A percentile compares a stretch with the other conserved stretches of the same genome.
Evolutionary conservation across 2,113 vertebrate genomes (phyloP).

Genomic region (Cichladusa arquata): DNA sequence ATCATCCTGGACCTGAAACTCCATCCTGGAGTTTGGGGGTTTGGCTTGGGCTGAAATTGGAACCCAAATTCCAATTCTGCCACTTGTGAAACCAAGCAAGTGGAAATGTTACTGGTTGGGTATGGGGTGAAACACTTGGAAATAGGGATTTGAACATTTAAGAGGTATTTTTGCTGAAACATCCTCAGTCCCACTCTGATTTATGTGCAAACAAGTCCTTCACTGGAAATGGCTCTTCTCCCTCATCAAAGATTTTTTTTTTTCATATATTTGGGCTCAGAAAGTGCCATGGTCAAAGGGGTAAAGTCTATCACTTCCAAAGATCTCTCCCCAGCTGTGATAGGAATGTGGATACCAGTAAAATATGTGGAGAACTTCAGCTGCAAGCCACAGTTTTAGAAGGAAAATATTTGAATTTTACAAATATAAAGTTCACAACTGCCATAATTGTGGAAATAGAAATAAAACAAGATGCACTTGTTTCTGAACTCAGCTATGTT

Average conservation of each 20-base stretch:
- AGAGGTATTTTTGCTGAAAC: not conserved
- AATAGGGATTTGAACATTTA: not conserved
- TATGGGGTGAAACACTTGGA: not conserved
- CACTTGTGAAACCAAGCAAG: not conserved
- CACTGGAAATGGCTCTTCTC: not conserved
- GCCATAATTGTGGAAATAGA: not conserved
- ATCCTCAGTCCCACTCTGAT: not conserved
- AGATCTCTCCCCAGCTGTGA: not conserved
- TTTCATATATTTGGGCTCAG: not conserved
- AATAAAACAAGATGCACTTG: not conserved
- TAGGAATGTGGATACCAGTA: not conserved
- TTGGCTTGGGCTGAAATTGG: not conserved
- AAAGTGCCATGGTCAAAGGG: rapidly evolving
- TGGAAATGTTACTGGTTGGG: not conserved
- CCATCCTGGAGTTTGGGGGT: not conserved
- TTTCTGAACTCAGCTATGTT: rapidly evolving
- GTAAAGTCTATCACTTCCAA: not conserved
- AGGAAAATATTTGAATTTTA: not conserved
- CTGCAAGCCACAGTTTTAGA: not conserved
- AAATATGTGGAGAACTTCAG: not conserved
- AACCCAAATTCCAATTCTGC: not conserved
- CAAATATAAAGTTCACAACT: not conserved
- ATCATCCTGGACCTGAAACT: not conserved
- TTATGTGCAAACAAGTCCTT: not conserved
- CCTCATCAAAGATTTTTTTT: not conserved